phyloP scores from a whole-genome alignment of 2,888 invertebrate genomes.

The Yponomeuta cagnagella region DNA sequence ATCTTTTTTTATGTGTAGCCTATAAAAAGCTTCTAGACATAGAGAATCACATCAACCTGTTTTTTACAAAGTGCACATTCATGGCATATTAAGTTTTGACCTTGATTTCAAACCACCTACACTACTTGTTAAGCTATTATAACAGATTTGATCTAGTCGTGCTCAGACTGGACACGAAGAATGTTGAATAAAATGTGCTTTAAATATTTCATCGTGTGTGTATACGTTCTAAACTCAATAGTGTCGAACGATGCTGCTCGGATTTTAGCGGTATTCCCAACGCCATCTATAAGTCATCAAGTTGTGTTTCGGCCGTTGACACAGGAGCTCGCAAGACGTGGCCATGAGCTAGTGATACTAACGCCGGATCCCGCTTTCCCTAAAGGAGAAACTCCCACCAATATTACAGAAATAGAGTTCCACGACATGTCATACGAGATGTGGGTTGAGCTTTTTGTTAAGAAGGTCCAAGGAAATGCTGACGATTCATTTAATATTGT shows the following conservation, averaged over 20 bases:
- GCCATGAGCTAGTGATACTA: slow-evolving; percentile 35
- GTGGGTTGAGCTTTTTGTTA: neutral
- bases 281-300: slow-evolving; percentile 36
- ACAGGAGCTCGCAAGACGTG: slow-evolving; percentile 30
- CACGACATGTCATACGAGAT: slow-evolving; percentile 14
- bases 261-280: slow-evolving; percentile 30
- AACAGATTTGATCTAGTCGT: too few relatives aligned
- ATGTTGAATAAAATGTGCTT: neutral
- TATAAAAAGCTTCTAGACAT: too few relatives aligned
- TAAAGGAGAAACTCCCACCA: slow-evolving; percentile 24
- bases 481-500: neutral
- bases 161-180: neutral
- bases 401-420: slow-evolving; percentile 24
- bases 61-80: too few relatives aligned
- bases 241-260: slow-evolving; percentile 19
- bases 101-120: too few relatives aligned
- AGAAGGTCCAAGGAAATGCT: slow-evolving; percentile 2
- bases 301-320: slow-evolving; percentile 29
- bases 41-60: too few relatives aligned
- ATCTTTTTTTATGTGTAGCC: too few relatives aligned
- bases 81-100: too few relatives aligned
- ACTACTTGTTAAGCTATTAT: too few relatives aligned
- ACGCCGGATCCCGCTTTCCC: slow-evolving; percentile 40
- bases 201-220: neutral
- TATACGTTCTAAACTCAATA: neutral